Evolutionary conservation across 2,888 invertebrate genomes (phyloP).

Genomic region (Drosophila vallismaia): DNA sequence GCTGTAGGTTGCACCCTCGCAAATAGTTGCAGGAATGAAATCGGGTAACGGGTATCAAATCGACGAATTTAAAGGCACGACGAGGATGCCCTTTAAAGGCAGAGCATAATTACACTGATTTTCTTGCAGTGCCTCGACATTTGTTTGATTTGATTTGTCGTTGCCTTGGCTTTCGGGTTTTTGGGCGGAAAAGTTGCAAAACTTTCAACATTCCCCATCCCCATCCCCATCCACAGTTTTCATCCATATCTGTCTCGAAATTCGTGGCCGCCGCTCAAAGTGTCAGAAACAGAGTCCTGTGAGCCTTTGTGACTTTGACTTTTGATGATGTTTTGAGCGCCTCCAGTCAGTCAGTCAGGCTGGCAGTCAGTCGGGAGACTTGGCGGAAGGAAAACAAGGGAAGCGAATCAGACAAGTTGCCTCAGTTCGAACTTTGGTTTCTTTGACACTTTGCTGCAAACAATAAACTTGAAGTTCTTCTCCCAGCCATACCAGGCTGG

Average conservation of each 20-base stretch:
- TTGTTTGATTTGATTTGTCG: constrained; percentile 49
- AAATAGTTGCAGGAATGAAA: constrained; percentile 47
- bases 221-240: not conserved
- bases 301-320: constrained; percentile 53
- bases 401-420: constrained; percentile 32
- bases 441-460: constrained; percentile 50
- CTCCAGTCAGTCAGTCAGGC: constrained; percentile 20
- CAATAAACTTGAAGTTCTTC: constrained; percentile 40
- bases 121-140: constrained; percentile 16
- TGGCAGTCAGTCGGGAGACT: not conserved
- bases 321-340: constrained; percentile 47
- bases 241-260: constrained; percentile 65
- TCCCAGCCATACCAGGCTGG: too few species aligned
- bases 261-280: constrained; percentile 65
- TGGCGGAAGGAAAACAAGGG: not conserved
- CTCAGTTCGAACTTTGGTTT: constrained; percentile 32
- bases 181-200: constrained; percentile 39
- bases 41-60: too few species aligned
- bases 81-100: not conserved
- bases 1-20: constrained; percentile 55
- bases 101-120: not conserved
- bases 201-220: not conserved
- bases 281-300: constrained; percentile 69
- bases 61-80: not conserved
- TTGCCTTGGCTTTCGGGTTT: constrained; percentile 57